Evolutionary conservation across 2,888 invertebrate species (phyloP).

Genomic region (Tinea trinotella): DNA sequence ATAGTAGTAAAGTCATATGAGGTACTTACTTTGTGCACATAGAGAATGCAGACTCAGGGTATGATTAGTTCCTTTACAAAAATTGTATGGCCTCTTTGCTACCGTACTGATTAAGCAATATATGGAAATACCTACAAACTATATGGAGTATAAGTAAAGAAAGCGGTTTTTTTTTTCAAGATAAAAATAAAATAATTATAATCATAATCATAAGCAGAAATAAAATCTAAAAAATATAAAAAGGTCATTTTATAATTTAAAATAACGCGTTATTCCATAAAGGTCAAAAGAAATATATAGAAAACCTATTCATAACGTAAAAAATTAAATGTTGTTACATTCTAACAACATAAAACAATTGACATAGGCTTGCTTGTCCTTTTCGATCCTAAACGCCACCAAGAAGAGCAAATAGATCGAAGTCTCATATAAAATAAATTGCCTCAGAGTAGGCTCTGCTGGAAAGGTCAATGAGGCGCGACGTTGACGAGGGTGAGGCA

Average conservation of each 20-base stretch:
- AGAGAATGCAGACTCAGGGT: neutral
- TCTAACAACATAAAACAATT: conserved; percentile 2
- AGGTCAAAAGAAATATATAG: too few relatives aligned
- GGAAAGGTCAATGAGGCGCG: conserved; percentile 63
- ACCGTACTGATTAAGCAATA: neutral
- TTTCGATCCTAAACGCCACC: neutral
- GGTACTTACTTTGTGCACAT: neutral
- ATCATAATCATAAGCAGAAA: too few relatives aligned
- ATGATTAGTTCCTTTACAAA: neutral
- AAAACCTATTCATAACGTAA: too few relatives aligned
- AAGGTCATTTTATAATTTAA: too few relatives aligned
- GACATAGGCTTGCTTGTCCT: conserved; percentile 1
- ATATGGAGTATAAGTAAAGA: too few relatives aligned
- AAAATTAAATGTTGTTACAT: neutral
- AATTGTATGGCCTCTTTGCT: neutral
- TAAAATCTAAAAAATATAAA: too few relatives aligned
- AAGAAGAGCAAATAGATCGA: conserved; percentile 27
- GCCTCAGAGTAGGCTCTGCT: conserved; percentile 57
- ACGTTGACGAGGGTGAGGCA: conserved; percentile 60
- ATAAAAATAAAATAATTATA: too few relatives aligned
- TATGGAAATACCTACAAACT: neutral
- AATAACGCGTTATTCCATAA: too few relatives aligned
- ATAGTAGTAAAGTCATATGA: neutral
- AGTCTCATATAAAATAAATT: conserved; percentile 69
- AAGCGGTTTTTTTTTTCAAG: too few relatives aligned